phyloP scores from a whole-genome alignment of 1,140 invertebrate species.

The Copidosoma floridanum region DNA sequence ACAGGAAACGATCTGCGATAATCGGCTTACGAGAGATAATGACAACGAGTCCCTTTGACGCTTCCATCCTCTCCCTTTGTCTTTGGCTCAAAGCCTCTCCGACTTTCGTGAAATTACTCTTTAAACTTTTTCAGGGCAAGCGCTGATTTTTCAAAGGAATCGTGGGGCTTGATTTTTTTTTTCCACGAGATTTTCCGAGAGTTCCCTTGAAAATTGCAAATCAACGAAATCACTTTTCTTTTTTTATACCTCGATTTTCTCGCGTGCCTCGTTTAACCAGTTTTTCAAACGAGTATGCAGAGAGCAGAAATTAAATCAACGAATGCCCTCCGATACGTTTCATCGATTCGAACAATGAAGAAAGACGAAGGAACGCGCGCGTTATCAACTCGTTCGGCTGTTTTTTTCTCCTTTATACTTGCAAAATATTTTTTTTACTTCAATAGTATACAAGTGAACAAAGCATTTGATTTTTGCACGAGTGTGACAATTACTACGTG shows the following conservation, averaged over 20 bases:
- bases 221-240: no score
- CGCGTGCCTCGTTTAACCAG: no score
- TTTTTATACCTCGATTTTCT: no score
- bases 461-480: no score
- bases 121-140: neutral
- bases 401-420: neutral
- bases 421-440: neutral
- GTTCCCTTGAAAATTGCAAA: no score
- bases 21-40: slow-evolving; percentile 10
- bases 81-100: no score
- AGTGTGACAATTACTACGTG: no score
- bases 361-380: neutral
- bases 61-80: neutral
- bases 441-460: no score
- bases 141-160: neutral
- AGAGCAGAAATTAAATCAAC: slow-evolving; percentile 11
- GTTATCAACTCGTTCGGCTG: neutral
- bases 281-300: slow-evolving; percentile 1
- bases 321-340: slow-evolving; percentile 12
- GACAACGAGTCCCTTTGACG: slow-evolving; percentile 13
- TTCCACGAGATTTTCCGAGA: no score
- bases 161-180: neutral
- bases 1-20: slow-evolving; percentile 13
- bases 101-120: slow-evolving; percentile 3
- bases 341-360: slow-evolving; percentile 7